phyloP scores from a whole-genome alignment of 2,888 invertebrate species.

The Caenorhabditis sinica region DNA sequence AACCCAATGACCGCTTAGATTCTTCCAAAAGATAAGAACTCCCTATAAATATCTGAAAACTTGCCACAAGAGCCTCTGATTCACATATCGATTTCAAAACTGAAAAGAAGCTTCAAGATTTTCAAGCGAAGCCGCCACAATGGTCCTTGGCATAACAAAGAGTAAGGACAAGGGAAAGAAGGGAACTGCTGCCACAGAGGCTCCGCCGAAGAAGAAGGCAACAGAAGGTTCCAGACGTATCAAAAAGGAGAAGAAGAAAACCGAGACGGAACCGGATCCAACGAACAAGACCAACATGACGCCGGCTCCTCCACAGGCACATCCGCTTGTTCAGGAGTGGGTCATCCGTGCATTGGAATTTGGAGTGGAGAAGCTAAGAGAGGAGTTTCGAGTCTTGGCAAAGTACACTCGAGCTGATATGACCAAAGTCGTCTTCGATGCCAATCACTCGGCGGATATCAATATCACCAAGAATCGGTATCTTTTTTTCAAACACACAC shows the following conservation, averaged over 20 bases:
- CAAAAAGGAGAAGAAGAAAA: slow-evolving; percentile 42
- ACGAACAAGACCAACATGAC: slow-evolving; percentile 28
- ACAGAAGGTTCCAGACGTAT: slow-evolving; percentile 15
- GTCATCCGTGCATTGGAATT: slow-evolving; percentile 66
- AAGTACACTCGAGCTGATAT: slow-evolving; percentile 71
- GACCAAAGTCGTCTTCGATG: slow-evolving; percentile 65
- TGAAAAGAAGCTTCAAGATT: no score
- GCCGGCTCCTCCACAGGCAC: slow-evolving; percentile 6
- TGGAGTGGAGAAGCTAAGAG: slow-evolving; percentile 68
- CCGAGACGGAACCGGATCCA: slow-evolving; percentile 13
- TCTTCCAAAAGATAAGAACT: no score
- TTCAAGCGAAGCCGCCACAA: no score
- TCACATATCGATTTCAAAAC: no score
- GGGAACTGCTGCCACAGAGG: neutral
- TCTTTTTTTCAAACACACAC: no score
- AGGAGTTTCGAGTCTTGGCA: slow-evolving; percentile 71
- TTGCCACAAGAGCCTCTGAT: no score
- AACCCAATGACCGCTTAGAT: no score
- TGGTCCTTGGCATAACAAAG: slow-evolving; percentile 1
- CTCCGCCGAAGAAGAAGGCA: neutral
- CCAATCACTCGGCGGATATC: slow-evolving; percentile 55
- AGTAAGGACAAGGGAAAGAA: slow-evolving; percentile 3
- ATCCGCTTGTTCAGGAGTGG: slow-evolving; percentile 53
- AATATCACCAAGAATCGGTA: slow-evolving; percentile 25
- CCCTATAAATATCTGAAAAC: no score